Base-by-base conservation (phyloP, 2,113 vertebrate species). In the Caracal caracal region DNA sequence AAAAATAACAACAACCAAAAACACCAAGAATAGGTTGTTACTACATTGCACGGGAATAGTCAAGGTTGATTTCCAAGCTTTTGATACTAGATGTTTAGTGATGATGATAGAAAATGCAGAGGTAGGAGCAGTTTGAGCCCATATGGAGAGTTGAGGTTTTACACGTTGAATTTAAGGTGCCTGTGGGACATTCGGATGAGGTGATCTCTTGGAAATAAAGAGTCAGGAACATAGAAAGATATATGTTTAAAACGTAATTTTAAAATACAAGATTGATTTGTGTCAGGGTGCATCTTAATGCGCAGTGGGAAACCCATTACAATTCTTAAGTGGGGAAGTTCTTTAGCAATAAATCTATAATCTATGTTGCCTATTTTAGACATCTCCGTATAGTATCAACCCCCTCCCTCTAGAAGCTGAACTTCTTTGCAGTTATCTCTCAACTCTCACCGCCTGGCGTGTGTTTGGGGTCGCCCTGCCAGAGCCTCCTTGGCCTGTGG, bases 381-480 rank as follows among this genome's bases (percentile, higher is more conserved):
- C 65, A 35, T 43, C 68, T 37, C 30, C 20, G 16, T 66, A 79
- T 47, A 53, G 4, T 28, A 49, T 40, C 61, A n/a, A 68, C 24
- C 20, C 24, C 4, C 1, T 6, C 4, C 59, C 24, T 0, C 22
- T 20, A 40, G 28, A 37, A 92, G 28, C 26, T 26, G 15, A 71
- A 5, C 13, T 24, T 49, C n/a, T 40, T 83, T 61, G 59, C 24
- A 20, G 15, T 43, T 4, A 6, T 24, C 8, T 4, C 47, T 1
- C 17, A 35, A 28, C 8, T 65, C 5, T 7, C 10, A 0, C 26
- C 22, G 28, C 28, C 30, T 1, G 22, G 6, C 5, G 49, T 43
- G 5, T 30, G 1, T 47, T 51, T 37, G 53, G 5, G 33, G 6
- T 26, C 10, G 0, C 7, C 0, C 12, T 2, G 5, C 6, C 5